Percentiles rank a stretch among this genome's conserved stretches.
phyloP scores from a whole-genome alignment of 2,113 vertebrate genomes.

The Gnathonemus echidnorhynchus region DNA sequence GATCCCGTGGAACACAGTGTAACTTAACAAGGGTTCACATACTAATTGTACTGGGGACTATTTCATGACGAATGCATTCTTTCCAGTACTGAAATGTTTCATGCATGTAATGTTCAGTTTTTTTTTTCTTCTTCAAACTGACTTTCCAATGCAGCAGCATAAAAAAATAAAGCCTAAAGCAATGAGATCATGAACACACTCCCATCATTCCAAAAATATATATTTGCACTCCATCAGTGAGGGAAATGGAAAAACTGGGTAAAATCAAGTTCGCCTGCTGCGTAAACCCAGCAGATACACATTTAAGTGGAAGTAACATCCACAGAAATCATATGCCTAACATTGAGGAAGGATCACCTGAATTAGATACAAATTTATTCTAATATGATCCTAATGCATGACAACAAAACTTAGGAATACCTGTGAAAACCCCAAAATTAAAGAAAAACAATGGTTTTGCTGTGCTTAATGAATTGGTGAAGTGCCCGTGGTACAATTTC shows the following conservation, averaged over 20 bases:
- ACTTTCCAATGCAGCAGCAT: background rate
- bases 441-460: background rate
- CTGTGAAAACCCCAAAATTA: background rate
- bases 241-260: background rate
- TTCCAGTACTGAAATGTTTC: background rate
- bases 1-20: background rate
- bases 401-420: background rate
- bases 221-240: background rate
- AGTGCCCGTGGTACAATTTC: background rate
- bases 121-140: background rate
- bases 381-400: background rate
- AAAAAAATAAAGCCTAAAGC: background rate
- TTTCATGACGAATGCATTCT: background rate
- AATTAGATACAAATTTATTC: background rate
- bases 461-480: background rate
- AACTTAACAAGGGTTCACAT: background rate
- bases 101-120: background rate
- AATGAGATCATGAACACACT: background rate
- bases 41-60: background rate
- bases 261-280: background rate
- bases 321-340: background rate
- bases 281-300: background rate
- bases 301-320: background rate
- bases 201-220: slow-evolving; percentile 3
- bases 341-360: background rate